Percentiles rank a stretch among this genome's conserved stretches.
Conservation (phyloP, 1,140 invertebrate species). For the Pissodes strobi region DNA sequence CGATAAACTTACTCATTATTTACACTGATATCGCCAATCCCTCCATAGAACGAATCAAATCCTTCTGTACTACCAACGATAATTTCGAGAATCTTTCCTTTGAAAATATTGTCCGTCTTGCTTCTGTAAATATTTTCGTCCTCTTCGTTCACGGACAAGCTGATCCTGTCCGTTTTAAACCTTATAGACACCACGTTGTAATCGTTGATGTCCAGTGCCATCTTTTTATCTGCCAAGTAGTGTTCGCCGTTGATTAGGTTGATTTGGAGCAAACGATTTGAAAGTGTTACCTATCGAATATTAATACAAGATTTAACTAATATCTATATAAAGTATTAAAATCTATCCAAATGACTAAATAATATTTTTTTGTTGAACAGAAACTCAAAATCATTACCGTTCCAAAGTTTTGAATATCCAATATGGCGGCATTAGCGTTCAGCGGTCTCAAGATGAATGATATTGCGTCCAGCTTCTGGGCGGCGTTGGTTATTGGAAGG, state of each 20-base stretch:
- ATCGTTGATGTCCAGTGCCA: constrained; percentile 21
- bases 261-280: constrained; percentile 16
- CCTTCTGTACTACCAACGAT: constrained; percentile 36
- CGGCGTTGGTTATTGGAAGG: not conserved
- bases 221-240: constrained; percentile 5
- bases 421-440: constrained; percentile 30
- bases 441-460: constrained; percentile 28
- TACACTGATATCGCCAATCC: constrained; percentile 80
- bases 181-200: constrained; percentile 31
- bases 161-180: constrained; percentile 18
- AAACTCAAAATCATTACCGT: not conserved
- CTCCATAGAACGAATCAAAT: constrained; percentile 63
- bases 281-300: constrained; percentile 11
- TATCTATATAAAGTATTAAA: no score
- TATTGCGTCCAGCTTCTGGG: constrained; percentile 19
- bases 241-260: constrained; percentile 25
- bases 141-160: constrained; percentile 29
- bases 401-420: constrained; percentile 47
- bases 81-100: constrained; percentile 12
- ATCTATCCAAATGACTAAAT: no score
- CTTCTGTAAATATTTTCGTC: constrained; percentile 12
- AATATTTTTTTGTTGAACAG: no score
- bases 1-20: constrained; percentile 69
- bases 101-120: constrained; percentile 12
- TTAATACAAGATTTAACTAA: no score